These are phyloP conservation scores for Chascanopsetta lugubris DNA, from an alignment of 2,113 vertebrate genomes.

Conservation along the genomic window DNA sequence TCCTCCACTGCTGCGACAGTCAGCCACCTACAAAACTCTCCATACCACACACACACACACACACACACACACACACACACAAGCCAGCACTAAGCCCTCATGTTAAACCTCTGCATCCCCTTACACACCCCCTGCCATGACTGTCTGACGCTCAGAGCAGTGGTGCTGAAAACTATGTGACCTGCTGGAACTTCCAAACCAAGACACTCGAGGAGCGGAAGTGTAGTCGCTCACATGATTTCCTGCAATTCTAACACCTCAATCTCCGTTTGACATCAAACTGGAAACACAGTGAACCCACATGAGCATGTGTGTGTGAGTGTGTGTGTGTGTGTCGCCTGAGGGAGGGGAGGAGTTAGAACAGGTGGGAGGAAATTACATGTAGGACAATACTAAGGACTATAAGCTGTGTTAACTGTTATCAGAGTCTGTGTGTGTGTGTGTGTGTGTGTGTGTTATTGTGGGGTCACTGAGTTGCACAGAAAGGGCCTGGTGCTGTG, in stretches of 20 bases:
- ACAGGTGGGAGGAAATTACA: constrained; percentile 78
- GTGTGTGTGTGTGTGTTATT: constrained; percentile 39
- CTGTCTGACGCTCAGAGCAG: constrained; percentile 33
- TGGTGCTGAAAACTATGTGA: constrained; percentile 62
- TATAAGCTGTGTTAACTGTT: constrained; percentile 37
- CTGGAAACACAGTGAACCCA: constrained; percentile 1
- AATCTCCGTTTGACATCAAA: constrained; percentile 53
- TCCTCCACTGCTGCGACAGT: neutral
- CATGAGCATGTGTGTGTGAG: constrained; percentile 10
- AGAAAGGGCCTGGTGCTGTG: constrained; percentile 74
- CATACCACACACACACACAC: too few species aligned
- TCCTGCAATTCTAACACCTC: constrained; percentile 59
- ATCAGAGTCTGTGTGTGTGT: constrained; percentile 23
- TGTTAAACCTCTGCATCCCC: constrained; percentile 39
- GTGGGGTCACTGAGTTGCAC: constrained; percentile 65
- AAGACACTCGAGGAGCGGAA: constrained; percentile 57
- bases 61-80: too few species aligned
- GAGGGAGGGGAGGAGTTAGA: constrained; percentile 34
- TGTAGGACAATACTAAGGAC: constrained; percentile 44
- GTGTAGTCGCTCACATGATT: constrained; percentile 13
- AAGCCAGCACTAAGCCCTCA: constrained; percentile 59
- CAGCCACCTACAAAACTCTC: constrained; percentile 70
- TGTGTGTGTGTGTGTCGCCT: constrained; percentile 28
- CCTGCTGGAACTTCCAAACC: constrained; percentile 25
- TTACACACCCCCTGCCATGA: constrained; percentile 23